These are phyloP conservation scores for Agrochola lychnidis DNA, from an alignment of 2,888 invertebrate genomes.

Conservation along the genomic window DNA sequence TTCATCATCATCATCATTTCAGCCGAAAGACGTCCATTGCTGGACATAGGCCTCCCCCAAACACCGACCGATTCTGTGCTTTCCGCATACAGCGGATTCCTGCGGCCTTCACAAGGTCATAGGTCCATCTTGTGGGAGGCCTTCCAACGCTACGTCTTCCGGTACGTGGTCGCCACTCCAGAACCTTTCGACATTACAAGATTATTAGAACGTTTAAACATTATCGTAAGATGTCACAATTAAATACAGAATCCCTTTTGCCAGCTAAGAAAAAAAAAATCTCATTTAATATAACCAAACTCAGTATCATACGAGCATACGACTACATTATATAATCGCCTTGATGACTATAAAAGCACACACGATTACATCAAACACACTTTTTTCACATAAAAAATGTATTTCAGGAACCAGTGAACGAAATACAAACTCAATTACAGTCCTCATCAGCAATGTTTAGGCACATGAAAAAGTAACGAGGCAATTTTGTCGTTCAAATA, in stretches of 20 bases:
- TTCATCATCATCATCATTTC: no score
- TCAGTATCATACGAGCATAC: no score
- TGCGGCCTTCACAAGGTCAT: no score
- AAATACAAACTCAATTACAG: conserved; percentile 58
- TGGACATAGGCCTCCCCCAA: no score
- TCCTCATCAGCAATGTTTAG: conserved; percentile 60
- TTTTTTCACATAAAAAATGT: conserved; percentile 25
- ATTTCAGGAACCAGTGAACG: conserved; percentile 43
- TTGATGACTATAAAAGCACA: conserved; percentile 10
- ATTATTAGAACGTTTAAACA: background rate
- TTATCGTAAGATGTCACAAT: background rate
- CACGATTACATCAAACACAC: conserved; percentile 5
- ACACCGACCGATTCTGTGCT: no score
- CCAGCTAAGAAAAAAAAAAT: background rate
- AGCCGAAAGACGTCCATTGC: no score
- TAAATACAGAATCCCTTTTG: background rate
- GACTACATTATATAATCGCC: background rate
- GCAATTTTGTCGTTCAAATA: conserved; percentile 63
- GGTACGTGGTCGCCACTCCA: no score
- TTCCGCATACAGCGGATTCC: no score
- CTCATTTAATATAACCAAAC: background rate
- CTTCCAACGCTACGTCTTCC: no score
- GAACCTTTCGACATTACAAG: background rate
- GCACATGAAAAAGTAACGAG: conserved; percentile 60
- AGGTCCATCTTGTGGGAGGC: no score